Conservation (phyloP, 2,113 vertebrate species). For the Pterocles gutturalis region DNA sequence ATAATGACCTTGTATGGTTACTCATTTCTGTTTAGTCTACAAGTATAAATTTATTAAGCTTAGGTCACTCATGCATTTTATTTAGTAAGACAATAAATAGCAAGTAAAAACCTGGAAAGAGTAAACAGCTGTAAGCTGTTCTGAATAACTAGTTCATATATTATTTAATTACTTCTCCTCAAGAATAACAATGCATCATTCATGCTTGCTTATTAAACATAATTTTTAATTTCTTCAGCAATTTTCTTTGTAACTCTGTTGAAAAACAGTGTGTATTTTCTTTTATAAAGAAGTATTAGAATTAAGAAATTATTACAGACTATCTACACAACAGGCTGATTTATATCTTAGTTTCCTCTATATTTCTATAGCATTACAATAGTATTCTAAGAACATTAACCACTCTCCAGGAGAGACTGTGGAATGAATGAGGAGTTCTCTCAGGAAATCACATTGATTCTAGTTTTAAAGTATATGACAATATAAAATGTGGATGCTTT, state of each 20-base stretch:
- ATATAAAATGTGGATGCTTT: neutral
- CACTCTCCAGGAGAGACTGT: neutral
- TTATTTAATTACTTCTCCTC: slow-evolving; percentile 23
- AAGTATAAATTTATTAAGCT: neutral
- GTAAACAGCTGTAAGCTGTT: slow-evolving; percentile 10
- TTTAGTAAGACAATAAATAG: neutral
- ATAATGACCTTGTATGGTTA: neutral
- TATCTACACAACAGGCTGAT: neutral
- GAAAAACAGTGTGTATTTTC: neutral
- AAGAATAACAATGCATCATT: neutral
- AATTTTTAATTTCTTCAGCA: neutral
- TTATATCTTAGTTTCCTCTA: neutral
- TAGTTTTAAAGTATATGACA: neutral
- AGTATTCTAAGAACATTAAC: neutral
- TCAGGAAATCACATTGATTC: neutral
- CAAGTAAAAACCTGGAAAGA: slow-evolving; percentile 26
- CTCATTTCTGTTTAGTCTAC: neutral
- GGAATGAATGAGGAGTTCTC: neutral
- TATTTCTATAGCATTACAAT: neutral
- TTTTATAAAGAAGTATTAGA: neutral
- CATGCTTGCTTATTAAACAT: neutral
- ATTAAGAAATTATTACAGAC: neutral
- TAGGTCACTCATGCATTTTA: neutral
- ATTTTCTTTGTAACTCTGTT: neutral
- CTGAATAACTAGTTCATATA: neutral